Conservation (phyloP, 2,888 invertebrate genomes). For the Trichogramma dendrolimi region DNA sequence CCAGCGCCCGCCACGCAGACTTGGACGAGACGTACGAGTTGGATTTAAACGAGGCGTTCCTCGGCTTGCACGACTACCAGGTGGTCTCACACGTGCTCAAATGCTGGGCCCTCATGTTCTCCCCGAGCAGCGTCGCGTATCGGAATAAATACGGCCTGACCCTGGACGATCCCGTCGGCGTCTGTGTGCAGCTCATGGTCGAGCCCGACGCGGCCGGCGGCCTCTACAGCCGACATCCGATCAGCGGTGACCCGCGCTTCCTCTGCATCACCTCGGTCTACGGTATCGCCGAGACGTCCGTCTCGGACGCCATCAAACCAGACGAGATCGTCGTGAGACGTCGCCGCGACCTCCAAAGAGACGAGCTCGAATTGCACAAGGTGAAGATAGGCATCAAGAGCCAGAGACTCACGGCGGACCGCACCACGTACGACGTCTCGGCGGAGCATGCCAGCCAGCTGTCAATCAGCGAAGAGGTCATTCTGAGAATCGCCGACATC, state of each 20-base stretch:
- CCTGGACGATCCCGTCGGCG: conserved; percentile 67
- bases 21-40: conserved; percentile 75
- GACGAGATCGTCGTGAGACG: conserved; percentile 65
- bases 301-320: conserved; percentile 73
- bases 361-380: too few relatives aligned
- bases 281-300: conserved; percentile 75
- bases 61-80: conserved; percentile 60
- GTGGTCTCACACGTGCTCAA: conserved; percentile 60
- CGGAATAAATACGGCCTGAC: conserved; percentile 64
- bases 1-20: conserved; percentile 75
- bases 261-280: conserved; percentile 75
- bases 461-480: conserved; percentile 59
- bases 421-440: conserved; percentile 38
- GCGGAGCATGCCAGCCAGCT: conserved; percentile 50
- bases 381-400: conserved; percentile 35
- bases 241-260: conserved; percentile 63
- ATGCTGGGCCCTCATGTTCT: conserved; percentile 82
- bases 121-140: conserved; percentile 73
- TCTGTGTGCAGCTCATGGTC: conserved; percentile 77
- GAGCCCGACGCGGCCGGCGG: conserved; percentile 71
- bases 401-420: too few relatives aligned
- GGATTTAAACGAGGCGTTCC: conserved; percentile 76
- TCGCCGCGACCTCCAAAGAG: conserved; percentile 42
- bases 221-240: conserved; percentile 76
- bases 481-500: conserved; percentile 57